A percentile compares a stretch with the other conserved stretches of the same genome.
Conservation (phyloP, 2,888 invertebrate genomes). For the Elegia similella region DNA sequence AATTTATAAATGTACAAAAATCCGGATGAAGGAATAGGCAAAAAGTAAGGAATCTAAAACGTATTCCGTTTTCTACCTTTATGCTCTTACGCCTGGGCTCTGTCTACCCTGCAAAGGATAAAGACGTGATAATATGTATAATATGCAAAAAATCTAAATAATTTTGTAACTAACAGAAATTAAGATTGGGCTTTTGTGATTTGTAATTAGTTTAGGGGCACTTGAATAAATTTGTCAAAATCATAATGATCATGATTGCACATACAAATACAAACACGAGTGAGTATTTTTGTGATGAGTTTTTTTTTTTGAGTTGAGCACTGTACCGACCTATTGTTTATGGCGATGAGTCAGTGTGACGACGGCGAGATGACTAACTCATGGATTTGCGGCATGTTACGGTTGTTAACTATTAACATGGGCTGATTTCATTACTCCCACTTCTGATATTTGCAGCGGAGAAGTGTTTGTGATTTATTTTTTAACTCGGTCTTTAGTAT, state of each 20-base stretch:
- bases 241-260: constrained; percentile 6
- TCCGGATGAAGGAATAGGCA: too few species aligned
- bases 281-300: constrained; percentile 4
- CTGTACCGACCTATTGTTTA: constrained; percentile 28
- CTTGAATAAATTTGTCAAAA: constrained; percentile 2
- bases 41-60: too few species aligned
- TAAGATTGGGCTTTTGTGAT: constrained; percentile 1
- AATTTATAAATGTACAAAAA: too few species aligned
- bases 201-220: constrained; percentile 3
- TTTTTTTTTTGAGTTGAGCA: constrained; percentile 6
- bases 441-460: constrained; percentile 29
- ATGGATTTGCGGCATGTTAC: constrained; percentile 70
- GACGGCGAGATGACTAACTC: constrained; percentile 65
- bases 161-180: background rate
- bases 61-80: too few species aligned
- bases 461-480: background rate
- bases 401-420: constrained; percentile 62
- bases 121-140: too few species aligned
- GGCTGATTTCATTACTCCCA: constrained; percentile 53
- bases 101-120: too few species aligned
- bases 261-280: constrained; percentile 1
- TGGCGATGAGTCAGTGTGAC: constrained; percentile 56
- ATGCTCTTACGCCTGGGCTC: too few species aligned
- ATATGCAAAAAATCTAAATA: too few species aligned
- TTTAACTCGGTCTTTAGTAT: too few species aligned